Base-by-base conservation (phyloP, 1,140 invertebrate species). In the Druon quercuslanigerum region DNA sequence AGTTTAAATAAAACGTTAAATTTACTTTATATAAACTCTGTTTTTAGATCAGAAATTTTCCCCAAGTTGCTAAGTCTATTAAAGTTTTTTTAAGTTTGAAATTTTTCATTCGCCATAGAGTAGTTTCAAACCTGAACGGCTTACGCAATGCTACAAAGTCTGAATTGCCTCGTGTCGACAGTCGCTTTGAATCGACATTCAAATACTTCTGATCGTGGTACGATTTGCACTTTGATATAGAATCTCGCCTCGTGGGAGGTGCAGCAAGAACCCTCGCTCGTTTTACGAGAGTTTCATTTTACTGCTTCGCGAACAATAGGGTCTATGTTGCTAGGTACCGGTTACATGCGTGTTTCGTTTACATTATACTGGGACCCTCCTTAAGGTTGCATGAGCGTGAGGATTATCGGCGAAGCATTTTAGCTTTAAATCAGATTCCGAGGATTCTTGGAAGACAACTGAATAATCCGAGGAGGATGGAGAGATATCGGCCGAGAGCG, bases 241-340 rank as follows among this genome's bases (percentile, higher is more conserved):
- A 54, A 54, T 54, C 52, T 54, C n/a, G 52, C 52, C n/a, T 54
- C 52, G 52, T n/a, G 52, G 52, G 52, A 54, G 52, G 52, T 54
- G 52, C 52, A 54, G 19, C 52, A 54, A 54, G 52, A 54, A 54
- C 72, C 73, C 50, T 60, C 51, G 46, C 52, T 19, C 25, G 77
- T 78, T 80, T 80, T 79, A 80, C 77, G 79, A 80, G 70, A 60
- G 77, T 80, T 80, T 80, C 79, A 70, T 56, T 80, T 80, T 80
- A 80, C 70, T 74, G 56, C 79, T 50, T 51, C 9, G 7, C 51
- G 17, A 52, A 50, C 71, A 79, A 77, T 57, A 56, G 52, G 50
- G 71, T 52, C 20, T 3, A 50, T 52, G 52, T 74, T 75, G 74
- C 71, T 73, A 57, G 56, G 56, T 20, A 25, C 12, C 56, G 7